Evolutionary conservation across 2,888 invertebrate genomes (phyloP).

Genomic region (Oscheius onirici): DNA sequence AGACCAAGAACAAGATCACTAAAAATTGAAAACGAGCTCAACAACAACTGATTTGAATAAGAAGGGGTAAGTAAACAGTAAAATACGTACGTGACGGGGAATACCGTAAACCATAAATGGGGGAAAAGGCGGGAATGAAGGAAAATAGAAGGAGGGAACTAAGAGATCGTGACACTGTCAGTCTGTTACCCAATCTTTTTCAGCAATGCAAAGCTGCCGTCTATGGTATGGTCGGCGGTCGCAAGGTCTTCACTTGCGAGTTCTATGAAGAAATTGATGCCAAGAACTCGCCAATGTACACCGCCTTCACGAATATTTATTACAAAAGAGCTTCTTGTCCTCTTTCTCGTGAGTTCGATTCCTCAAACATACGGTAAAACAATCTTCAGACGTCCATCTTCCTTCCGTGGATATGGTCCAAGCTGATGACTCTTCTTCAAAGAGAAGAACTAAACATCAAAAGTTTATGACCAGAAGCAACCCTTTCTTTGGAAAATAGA

Average conservation of each 20-base stretch:
- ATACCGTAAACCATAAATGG: too few species aligned
- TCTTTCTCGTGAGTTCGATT: constrained; percentile 40
- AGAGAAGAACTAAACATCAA: constrained; percentile 48
- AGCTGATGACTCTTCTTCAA: constrained; percentile 57
- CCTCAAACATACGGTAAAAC: neutral
- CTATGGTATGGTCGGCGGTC: constrained; percentile 69
- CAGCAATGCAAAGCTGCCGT: constrained; percentile 67
- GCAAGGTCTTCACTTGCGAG: constrained; percentile 70
- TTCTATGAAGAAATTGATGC: constrained; percentile 59
- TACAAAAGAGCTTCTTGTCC: constrained; percentile 57
- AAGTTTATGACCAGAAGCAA: constrained; percentile 47
- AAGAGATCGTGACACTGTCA: too few species aligned
- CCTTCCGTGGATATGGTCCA: constrained; percentile 56
- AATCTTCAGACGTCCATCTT: constrained; percentile 47
- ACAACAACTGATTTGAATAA: too few species aligned
- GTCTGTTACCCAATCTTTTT: constrained; percentile 17
- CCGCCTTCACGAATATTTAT: constrained; percentile 68
- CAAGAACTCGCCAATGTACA: constrained; percentile 57
- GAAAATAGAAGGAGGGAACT: neutral
- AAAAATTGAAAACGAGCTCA: too few species aligned
- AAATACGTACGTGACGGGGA: too few species aligned
- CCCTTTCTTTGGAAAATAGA: constrained; percentile 52
- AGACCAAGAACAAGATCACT: too few species aligned
- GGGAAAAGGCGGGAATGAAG: neutral
- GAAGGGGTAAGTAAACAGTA: too few species aligned